phyloP scores from a whole-genome alignment of 2,888 invertebrate species.

The Pandemis corylana region DNA sequence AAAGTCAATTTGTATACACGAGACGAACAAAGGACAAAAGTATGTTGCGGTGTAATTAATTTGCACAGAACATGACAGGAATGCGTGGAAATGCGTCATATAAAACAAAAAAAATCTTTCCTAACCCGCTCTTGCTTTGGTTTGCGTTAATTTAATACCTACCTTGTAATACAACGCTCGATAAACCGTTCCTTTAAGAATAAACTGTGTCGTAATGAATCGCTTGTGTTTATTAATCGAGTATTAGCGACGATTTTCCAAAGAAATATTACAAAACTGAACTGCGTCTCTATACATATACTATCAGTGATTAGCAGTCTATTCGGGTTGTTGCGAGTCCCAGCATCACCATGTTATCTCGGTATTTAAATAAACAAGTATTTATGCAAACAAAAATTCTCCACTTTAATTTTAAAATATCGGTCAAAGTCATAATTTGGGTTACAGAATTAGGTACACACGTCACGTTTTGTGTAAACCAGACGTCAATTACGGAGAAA shows the following conservation, averaged over 20 bases:
- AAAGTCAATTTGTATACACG: background rate
- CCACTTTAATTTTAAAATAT: background rate
- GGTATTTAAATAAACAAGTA: background rate
- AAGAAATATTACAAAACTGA: no score
- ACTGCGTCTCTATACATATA: no score
- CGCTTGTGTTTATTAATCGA: background rate
- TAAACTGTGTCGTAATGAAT: no score
- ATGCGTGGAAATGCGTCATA: background rate
- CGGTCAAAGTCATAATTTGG: background rate
- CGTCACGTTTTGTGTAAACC: slow-evolving; percentile 1
- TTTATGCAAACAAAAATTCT: background rate
- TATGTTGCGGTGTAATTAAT: background rate
- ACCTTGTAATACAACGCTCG: background rate
- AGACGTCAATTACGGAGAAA: background rate
- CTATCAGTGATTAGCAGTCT: background rate
- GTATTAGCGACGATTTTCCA: no score
- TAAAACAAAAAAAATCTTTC: background rate
- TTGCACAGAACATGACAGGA: background rate
- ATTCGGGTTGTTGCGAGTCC: background rate
- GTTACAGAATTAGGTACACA: background rate
- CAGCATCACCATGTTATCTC: background rate
- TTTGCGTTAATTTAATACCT: background rate
- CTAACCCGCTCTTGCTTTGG: background rate
- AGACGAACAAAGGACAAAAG: slow-evolving; percentile 2
- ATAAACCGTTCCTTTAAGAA: no score